Conservation (phyloP, 1,140 invertebrate species). For the Brachionus rubens region DNA sequence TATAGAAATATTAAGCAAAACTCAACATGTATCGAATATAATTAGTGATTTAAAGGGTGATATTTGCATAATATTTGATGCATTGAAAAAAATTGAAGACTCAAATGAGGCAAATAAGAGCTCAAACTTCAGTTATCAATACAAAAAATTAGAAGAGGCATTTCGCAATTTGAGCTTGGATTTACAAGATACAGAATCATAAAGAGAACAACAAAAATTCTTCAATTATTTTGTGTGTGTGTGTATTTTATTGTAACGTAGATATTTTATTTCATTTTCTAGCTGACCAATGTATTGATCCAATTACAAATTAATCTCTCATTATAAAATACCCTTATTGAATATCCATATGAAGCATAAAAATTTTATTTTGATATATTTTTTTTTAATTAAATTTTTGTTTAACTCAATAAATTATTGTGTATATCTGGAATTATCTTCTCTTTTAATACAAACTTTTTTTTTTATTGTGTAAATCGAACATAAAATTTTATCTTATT, state of each 20-base stretch:
- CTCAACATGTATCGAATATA: conserved; percentile 43
- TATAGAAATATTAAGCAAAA: conserved; percentile 72
- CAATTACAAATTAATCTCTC: too few species aligned
- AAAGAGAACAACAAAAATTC: background rate
- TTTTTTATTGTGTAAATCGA: too few species aligned
- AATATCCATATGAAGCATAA: too few species aligned
- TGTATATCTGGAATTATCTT: too few species aligned
- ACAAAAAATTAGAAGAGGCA: conserved; percentile 38
- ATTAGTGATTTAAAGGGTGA: conserved; percentile 44
- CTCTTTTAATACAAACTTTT: too few species aligned
- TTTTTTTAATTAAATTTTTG: too few species aligned
- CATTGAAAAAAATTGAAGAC: conserved; percentile 45
- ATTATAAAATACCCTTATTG: too few species aligned
- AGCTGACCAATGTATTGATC: too few species aligned
- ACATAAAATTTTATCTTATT: too few species aligned
- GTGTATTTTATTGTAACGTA: background rate
- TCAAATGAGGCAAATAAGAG: conserved; percentile 3
- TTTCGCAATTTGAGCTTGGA: conserved; percentile 43
- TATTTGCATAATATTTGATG: conserved; percentile 47
- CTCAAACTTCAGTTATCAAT: conserved; percentile 16
- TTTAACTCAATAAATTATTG: too few species aligned
- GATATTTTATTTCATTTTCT: too few species aligned
- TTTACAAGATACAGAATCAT: conserved; percentile 26
- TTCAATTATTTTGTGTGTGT: conserved; percentile 16
- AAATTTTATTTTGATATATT: too few species aligned